Base-by-base conservation (phyloP, 2,888 invertebrate species). In the Brenthis daphne region DNA sequence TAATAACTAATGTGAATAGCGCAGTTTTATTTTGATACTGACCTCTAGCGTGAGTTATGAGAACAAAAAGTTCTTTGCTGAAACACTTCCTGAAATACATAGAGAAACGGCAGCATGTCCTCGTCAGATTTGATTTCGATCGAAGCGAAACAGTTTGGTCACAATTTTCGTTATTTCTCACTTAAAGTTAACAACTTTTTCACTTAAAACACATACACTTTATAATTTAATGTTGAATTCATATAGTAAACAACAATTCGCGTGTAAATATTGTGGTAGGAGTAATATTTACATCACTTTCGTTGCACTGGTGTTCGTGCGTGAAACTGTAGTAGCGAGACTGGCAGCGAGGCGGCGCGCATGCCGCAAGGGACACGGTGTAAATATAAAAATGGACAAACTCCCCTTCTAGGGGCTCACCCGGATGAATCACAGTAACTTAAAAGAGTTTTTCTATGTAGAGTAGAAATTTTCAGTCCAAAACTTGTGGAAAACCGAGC, bases 361-460 rank as follows among this genome's bases (percentile, higher is more conserved):
- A 92, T 91, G 91, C 90, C 91, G 81, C 82, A 85, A 88, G 90
- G 88, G 90, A 88, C 86, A 83, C 88, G 89, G 82, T 87, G 88
- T 89, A 92, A 92, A 91, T 92, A 91, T 92, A 92, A 92, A 92
- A 92, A 91, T 91, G 90, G 86, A 90, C 86, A 88, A 89, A 88
- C 90, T 92, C 92, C 91, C 92, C 92, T 92, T 90, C 90, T 83
- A 82, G 82, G 88, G 87, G 88, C 86, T 89, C 88, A 87, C 85
- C 85, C 88, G 82, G 82, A 90, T 91, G 90, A 91, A 90, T 92
- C 92, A 92, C 89, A 80, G 85, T 86, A 82, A 84, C 84, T 82
- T 83, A 87, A 82, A 79, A 80, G 85, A 81, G 82, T 80, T 82
- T 82, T 79, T 82, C 77, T 79, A 80, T 81, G 77, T 82, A 73